These are phyloP conservation scores for Ptilodon capucinus DNA, from an alignment of 2,888 invertebrate genomes.

Conservation along the genomic window DNA sequence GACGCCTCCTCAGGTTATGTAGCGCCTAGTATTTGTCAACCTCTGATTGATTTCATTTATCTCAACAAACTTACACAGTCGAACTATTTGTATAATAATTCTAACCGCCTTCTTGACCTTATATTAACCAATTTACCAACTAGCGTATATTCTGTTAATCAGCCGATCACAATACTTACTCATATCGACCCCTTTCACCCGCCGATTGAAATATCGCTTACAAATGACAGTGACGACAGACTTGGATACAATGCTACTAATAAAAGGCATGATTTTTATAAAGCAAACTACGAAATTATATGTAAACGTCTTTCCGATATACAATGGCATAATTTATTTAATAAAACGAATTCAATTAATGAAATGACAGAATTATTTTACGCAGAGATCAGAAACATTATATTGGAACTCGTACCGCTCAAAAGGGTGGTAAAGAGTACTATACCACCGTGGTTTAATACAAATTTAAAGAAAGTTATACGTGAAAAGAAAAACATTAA, in stretches of 20 bases:
- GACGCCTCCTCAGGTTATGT: background rate
- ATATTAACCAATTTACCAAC: background rate
- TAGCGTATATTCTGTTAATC: background rate
- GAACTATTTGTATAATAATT: background rate
- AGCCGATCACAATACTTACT: background rate
- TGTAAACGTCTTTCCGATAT: too few relatives aligned
- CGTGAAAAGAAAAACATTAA: too few relatives aligned
- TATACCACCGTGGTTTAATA: too few relatives aligned
- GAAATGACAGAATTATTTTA: background rate
- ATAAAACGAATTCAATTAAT: too few relatives aligned
- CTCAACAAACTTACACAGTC: background rate
- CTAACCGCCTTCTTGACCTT: constrained; percentile 1
- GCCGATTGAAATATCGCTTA: background rate
- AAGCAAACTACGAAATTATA: background rate
- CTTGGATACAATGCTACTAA: too few relatives aligned
- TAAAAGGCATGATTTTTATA: background rate
- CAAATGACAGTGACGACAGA: too few relatives aligned
- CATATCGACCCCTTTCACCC: background rate
- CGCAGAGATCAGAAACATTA: too few relatives aligned
- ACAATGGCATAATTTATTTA: too few relatives aligned
- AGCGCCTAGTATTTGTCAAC: background rate
- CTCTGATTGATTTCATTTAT: background rate
- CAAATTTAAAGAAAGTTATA: too few relatives aligned
- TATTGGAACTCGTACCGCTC: too few relatives aligned
- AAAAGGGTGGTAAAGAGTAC: too few relatives aligned